These are phyloP conservation scores for Trypoxylon attenuatum DNA, from an alignment of 2,888 invertebrate species.

Conservation along the genomic window DNA sequence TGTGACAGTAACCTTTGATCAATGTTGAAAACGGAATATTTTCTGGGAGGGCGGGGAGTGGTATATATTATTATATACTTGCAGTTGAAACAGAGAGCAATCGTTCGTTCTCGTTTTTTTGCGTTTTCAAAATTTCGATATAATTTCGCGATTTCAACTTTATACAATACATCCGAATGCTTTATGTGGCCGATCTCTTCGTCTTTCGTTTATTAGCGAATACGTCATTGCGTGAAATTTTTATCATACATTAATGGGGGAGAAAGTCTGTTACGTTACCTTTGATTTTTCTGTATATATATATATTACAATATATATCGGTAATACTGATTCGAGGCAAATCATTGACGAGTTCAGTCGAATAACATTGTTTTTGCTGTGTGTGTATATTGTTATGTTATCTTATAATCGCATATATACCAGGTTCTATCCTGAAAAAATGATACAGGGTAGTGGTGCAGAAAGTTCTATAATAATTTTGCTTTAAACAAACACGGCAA, in stretches of 20 bases:
- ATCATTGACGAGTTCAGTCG: conserved; percentile 28
- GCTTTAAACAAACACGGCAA: too few species aligned
- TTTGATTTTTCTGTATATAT: conserved; percentile 38
- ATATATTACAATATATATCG: conserved; percentile 26
- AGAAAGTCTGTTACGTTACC: conserved; percentile 30
- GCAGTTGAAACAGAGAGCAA: conserved; percentile 35
- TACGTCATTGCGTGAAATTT: conserved; percentile 27
- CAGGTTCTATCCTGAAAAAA: conserved; percentile 12
- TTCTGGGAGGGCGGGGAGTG: conserved; percentile 8
- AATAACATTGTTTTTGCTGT: conserved; percentile 30
- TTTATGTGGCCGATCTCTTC: conserved; percentile 28
- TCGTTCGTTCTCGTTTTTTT: conserved; percentile 39
- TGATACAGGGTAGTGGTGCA: conserved; percentile 28
- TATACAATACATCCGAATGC: conserved; percentile 33
- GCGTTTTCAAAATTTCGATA: conserved; percentile 30
- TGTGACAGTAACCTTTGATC: conserved; percentile 29
- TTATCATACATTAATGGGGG: conserved; percentile 22
- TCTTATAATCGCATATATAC: conserved; percentile 20
- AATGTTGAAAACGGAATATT: conserved; percentile 19
- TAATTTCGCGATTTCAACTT: conserved; percentile 35
- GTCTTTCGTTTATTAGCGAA: conserved; percentile 25
- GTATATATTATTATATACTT: conserved; percentile 11
- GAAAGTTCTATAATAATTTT: conserved; percentile 29
- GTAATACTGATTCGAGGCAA: conserved; percentile 27
- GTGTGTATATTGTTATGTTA: conserved; percentile 30